These are phyloP conservation scores for Myodes glareolus DNA, from an alignment of 2,113 vertebrate species.

Conservation along the genomic window DNA sequence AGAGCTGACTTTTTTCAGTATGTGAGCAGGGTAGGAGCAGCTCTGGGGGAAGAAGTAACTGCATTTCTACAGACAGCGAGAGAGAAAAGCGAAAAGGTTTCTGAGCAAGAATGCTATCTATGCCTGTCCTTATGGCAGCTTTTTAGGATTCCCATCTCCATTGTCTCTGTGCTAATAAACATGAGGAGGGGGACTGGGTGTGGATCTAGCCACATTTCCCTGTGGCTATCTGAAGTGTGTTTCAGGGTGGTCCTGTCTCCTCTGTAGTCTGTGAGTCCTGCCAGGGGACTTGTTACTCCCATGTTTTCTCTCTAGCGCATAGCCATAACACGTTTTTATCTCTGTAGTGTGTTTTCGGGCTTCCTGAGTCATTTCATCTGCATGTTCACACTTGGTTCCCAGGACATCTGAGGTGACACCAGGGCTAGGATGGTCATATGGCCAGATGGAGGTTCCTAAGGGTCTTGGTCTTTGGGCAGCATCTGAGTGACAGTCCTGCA, in stretches of 20 bases:
- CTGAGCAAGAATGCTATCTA: conserved; percentile 35
- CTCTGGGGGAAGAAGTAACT: neutral
- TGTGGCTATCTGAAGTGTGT: neutral
- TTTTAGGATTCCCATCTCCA: neutral
- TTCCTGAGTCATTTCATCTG: conserved; percentile 43
- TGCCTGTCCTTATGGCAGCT: neutral
- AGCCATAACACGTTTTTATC: neutral
- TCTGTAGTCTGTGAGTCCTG: neutral
- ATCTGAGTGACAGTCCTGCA: neutral
- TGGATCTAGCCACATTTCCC: neutral
- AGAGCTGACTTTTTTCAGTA: neutral
- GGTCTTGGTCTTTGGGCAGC: neutral
- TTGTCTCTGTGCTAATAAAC: neutral
- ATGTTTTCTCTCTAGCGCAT: neutral
- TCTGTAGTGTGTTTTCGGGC: neutral
- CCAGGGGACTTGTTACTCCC: neutral
- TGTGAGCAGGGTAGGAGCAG: neutral
- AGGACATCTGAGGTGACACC: neutral
- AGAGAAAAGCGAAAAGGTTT: neutral
- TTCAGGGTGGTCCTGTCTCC: neutral
- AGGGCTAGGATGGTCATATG: conserved; percentile 10
- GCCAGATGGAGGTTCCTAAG: conserved; percentile 19
- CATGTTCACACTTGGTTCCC: conserved; percentile 28
- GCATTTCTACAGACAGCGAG: neutral
- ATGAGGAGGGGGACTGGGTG: neutral